Conservation (phyloP, 2,797 vertebrate species). For the Stomatorhinus walkeri region DNA sequence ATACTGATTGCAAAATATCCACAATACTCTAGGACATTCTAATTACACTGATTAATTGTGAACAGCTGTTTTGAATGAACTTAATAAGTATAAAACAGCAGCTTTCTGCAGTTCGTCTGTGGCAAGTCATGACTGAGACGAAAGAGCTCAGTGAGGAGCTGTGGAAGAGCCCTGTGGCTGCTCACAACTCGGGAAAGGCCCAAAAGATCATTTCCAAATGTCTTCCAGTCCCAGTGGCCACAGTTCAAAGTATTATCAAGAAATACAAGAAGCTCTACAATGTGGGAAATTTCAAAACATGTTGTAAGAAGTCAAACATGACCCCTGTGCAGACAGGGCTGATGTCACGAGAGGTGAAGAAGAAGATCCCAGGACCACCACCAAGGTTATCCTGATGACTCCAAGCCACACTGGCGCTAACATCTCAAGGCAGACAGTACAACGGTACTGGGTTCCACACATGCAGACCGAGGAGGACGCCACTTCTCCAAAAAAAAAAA, state of each 20-base stretch:
- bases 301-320: neutral
- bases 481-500: neutral
- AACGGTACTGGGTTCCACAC: neutral
- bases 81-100: neutral
- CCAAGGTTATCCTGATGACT: neutral
- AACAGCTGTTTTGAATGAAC: neutral
- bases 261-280: neutral
- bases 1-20: neutral
- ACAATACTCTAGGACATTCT: neutral
- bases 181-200: neutral
- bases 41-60: neutral
- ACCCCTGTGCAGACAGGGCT: neutral
- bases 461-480: neutral
- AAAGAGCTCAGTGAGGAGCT: neutral
- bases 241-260: neutral
- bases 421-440: neutral
- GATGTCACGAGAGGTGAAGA: neutral
- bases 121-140: neutral
- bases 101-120: neutral
- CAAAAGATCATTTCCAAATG: neutral
- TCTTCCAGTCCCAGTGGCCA: neutral
- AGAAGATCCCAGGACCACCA: neutral
- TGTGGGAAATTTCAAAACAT: neutral
- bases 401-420: too few species aligned
- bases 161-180: neutral